Evolutionary conservation across 2,888 invertebrate genomes (phyloP), one percentile per base, ranked within the genome.

Genomic region (Oligia latruncula): DNA sequence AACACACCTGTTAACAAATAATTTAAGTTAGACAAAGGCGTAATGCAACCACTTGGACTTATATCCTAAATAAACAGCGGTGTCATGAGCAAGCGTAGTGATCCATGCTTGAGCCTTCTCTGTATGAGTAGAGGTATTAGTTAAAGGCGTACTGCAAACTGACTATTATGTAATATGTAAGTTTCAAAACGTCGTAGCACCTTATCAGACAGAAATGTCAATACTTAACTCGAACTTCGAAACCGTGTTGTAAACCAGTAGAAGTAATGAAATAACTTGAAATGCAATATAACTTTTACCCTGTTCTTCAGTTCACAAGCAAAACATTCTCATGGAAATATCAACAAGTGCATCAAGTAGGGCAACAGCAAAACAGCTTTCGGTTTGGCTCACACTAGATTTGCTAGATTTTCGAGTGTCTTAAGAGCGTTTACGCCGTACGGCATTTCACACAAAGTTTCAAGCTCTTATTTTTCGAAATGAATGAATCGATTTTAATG

Each of bases 1-100:
- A 92, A 98, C 98, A 87, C 98, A 98, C 90, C 98, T 98, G 93
- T 82, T 93, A 88, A 97, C 89, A 96, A 91, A 84, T 52, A 49
- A 55, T 68, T 46, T 2, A 49, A 68, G 20, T 43, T 49, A 67
- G 35, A n/a, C 15, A 71, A 79, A 46, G 4, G 3, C 40, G 43
- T 35, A 9, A 46, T 9, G 49, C 20, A 46, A 29, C 11, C 23
- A 66, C 40, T 9, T n/a, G 9, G 29, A 29, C 29, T 6, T 46
- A 46, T 3, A 46, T 6, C 11, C 5, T 46, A 46, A 17, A 43
- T 9, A 29, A 46, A n/a, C 17, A 15, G 67, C 40, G 40, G 5
- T 20, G 20, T 68, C 4, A 20, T 68, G 17, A 29, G 20, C 23
- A 35, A 70, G 1, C 13, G 35, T 49, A 29, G 13, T 17, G 13